These are phyloP conservation scores for Scomber colias DNA, from an alignment of 2,113 vertebrate species.

Conservation along the genomic window DNA sequence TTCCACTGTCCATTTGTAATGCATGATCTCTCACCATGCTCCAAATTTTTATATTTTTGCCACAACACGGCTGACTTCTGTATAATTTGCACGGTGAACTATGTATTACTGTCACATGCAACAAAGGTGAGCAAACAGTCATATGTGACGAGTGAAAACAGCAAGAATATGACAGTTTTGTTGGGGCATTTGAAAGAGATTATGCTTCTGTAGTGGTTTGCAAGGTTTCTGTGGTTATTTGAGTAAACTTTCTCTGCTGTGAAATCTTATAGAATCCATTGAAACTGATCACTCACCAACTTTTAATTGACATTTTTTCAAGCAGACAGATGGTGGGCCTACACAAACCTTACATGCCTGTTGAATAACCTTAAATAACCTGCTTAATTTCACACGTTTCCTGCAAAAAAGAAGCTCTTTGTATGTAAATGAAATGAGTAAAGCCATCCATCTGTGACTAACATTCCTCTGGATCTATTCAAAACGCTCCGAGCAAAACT, in stretches of 20 bases:
- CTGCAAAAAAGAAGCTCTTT: background rate
- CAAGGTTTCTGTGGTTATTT: background rate
- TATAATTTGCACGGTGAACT: background rate
- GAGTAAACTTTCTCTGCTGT: too few relatives aligned
- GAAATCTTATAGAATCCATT: too few relatives aligned
- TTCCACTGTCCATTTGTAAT: too few relatives aligned
- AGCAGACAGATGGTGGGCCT: background rate
- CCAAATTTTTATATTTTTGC: too few relatives aligned
- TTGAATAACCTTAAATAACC: background rate
- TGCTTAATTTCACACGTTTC: conserved; percentile 11
- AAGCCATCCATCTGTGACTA: background rate
- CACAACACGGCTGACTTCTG: background rate
- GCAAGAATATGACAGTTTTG: background rate
- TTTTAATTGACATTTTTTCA: background rate
- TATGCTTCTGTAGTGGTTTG: background rate
- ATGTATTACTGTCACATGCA: background rate
- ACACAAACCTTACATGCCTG: background rate
- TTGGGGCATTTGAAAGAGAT: background rate
- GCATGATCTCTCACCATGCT: too few relatives aligned
- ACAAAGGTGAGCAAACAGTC: too few relatives aligned
- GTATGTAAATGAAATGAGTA: background rate
- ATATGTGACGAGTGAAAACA: too few relatives aligned
- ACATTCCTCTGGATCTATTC: background rate
- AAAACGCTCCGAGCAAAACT: background rate
- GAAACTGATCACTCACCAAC: background rate